These are phyloP conservation scores for Eupithecia inturbata DNA, from an alignment of 2,888 invertebrate species.

Conservation along the genomic window DNA sequence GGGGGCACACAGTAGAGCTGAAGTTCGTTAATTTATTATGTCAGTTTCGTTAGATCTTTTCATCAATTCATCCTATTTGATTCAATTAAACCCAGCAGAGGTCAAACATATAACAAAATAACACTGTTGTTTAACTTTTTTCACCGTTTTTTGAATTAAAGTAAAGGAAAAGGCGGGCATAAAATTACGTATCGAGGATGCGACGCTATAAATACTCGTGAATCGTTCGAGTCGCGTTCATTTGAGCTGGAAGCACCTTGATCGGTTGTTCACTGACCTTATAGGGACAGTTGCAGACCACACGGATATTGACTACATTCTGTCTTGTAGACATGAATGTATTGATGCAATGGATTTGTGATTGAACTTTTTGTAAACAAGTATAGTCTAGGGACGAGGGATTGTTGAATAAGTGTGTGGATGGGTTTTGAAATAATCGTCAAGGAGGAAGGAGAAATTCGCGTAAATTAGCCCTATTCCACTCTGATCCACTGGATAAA, in stretches of 20 bases:
- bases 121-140: not conserved
- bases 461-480: not conserved
- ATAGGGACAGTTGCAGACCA: not conserved
- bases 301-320: not conserved
- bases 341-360: not conserved
- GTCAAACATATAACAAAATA: not conserved
- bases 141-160: not conserved
- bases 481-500: not conserved
- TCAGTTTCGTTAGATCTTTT: too few species aligned
- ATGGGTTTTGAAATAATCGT: not conserved
- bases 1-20: too few species aligned
- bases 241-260: not conserved
- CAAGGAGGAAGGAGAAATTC: too few species aligned
- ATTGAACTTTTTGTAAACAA: not conserved
- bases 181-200: not conserved
- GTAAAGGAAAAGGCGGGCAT: not conserved
- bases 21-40: not conserved
- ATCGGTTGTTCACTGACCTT: constrained; percentile 1
- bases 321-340: not conserved
- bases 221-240: not conserved
- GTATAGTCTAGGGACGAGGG: not conserved
- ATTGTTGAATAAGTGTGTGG: not conserved
- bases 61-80: not conserved
- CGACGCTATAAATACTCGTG: not conserved
- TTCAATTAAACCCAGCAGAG: not conserved